phyloP scores from a whole-genome alignment of 2,113 vertebrate genomes.

The Pollachius pollachius region DNA sequence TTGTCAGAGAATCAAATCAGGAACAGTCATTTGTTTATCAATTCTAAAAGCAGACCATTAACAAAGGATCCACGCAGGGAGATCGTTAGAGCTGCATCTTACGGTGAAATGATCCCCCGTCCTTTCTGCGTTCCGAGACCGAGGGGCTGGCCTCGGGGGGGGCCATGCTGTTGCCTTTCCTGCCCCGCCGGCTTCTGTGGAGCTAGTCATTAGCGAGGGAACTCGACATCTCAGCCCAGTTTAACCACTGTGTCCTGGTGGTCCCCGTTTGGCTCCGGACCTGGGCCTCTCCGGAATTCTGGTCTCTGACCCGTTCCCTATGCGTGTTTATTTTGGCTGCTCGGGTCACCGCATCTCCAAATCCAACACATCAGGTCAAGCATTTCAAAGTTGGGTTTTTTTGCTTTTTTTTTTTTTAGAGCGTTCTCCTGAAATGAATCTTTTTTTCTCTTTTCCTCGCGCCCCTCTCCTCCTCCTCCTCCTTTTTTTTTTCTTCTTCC shows the following conservation, averaged over 20 bases:
- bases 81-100: too few relatives aligned
- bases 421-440: slow-evolving; percentile 24
- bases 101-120: too few relatives aligned
- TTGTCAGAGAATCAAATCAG: too few relatives aligned
- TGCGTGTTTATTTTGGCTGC: slow-evolving; percentile 60
- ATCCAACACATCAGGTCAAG: slow-evolving; percentile 48
- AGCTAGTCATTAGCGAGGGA: slow-evolving; percentile 80
- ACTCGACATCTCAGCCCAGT: slow-evolving; percentile 85
- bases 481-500: not conserved
- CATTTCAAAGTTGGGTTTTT: slow-evolving; percentile 30
- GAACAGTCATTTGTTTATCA: too few relatives aligned
- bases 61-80: too few relatives aligned
- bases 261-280: slow-evolving; percentile 70
- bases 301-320: slow-evolving; percentile 45
- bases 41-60: too few relatives aligned
- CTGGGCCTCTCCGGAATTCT: slow-evolving; percentile 44
- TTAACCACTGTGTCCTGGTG: slow-evolving; percentile 83
- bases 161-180: slow-evolving; percentile 54
- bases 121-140: slow-evolving; percentile 22
- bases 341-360: slow-evolving; percentile 50
- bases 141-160: slow-evolving; percentile 52
- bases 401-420: not conserved
- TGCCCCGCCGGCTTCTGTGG: slow-evolving; percentile 23
- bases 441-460: not conserved
- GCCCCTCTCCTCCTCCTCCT: not conserved